Conservation (phyloP, 2,797 vertebrate species). For the Taeniopygia guttata region DNA sequence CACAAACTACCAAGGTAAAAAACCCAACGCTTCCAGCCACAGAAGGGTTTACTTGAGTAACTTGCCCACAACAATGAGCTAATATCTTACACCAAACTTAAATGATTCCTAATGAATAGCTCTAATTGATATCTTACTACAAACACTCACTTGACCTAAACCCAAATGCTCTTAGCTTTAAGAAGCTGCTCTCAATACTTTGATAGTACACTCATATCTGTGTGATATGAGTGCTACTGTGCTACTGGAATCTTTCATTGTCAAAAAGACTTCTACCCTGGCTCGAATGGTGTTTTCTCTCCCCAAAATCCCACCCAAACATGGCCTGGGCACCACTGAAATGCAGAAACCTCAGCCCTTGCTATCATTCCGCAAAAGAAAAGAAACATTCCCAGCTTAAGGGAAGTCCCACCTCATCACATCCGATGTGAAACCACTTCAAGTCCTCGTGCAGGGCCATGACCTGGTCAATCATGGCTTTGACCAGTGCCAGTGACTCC, state of each 20-base stretch:
- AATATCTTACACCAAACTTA: background rate
- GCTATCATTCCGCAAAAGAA: background rate
- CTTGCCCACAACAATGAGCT: background rate
- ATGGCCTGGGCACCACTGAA: background rate
- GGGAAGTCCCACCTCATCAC: slow-evolving; percentile 75
- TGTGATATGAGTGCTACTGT: no score
- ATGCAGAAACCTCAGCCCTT: background rate
- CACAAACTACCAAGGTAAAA: background rate
- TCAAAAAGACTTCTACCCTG: background rate
- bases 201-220: rapidly evolving
- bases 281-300: background rate
- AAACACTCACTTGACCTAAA: background rate
- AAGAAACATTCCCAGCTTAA: background rate
- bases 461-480: slow-evolving; percentile 89
- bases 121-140: background rate
- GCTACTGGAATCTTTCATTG: background rate
- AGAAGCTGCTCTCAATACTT: background rate
- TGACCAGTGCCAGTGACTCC: slow-evolving; percentile 79
- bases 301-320: background rate
- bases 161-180: background rate
- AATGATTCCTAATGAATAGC: background rate
- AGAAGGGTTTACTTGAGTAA: background rate
- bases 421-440: slow-evolving; percentile 76
- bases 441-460: slow-evolving; percentile 82
- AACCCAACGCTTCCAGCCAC: background rate